Base-by-base conservation (phyloP, 2,888 invertebrate genomes). In the Ceramica pisi region DNA sequence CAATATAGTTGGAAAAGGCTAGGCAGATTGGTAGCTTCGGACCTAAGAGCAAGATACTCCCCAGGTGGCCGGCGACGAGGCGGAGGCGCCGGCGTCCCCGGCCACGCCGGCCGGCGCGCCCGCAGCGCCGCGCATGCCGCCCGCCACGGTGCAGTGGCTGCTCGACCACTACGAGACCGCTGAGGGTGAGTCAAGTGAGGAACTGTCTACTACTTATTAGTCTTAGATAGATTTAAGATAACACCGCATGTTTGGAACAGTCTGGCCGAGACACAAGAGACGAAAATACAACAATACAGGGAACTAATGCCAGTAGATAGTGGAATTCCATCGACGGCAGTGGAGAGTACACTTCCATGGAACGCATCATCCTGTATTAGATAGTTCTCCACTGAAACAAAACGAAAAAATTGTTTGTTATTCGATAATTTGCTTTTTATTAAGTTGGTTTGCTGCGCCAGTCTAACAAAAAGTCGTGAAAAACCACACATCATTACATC, bases 131-230 rank as follows among this genome's bases (percentile, higher is more conserved):
- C 95, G 96, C 89, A 96, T 95, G 94, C 95, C 96, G 88, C 96
- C 96, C 92, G 99, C 99, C 93, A 99, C 99, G 95, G 99, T 96
- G 90, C 98, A 98, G 94, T 99, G 99, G 99, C 97, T 99, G 88
- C 97, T 99, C 89, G 99, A 99, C 92, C 99, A 99, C 96, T 99
- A 99, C 94, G 99, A 99, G 96, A 99, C 99, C 55, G 99, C 99
- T 4, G 99, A 99, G 91, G 95, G 95, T 95, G 72, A 78, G 74
- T 73, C 68, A 67, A 65, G 65, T 75, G 67, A 78, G 79, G 79
- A 78, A 56, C 63, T 59, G 10, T 78, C 72, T 60, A 35, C 7
- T 55, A 19, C 57, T 62, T 50, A 38, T 71, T 71, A 71, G 16
- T 56, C 8, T 78, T 46, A 75, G 70, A 1, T 66, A 66, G 9